Evolutionary conservation across 2,113 vertebrate species (phyloP).

Genomic region (Pavo muticus): DNA sequence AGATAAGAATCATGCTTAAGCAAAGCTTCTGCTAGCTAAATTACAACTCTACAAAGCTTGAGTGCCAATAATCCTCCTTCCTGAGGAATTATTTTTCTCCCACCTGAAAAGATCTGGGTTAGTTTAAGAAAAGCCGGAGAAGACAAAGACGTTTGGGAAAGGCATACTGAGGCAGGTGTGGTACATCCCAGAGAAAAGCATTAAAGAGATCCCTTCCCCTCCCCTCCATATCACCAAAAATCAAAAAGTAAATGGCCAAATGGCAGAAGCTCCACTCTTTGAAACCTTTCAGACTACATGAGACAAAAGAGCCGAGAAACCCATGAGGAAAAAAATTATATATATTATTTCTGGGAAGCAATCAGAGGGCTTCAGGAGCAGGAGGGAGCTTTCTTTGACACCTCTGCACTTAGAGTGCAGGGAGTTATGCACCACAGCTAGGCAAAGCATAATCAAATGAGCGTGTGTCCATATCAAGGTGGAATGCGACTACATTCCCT

Average conservation of each 20-base stretch:
- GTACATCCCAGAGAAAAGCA: neutral
- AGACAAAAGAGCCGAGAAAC: neutral
- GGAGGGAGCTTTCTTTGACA: neutral
- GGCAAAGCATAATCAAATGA: slow-evolving; percentile 28
- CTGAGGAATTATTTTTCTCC: neutral
- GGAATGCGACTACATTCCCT: neutral
- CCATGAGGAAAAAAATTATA: neutral
- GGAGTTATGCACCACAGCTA: neutral
- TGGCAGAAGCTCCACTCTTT: neutral
- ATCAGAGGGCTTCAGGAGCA: neutral
- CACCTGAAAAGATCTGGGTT: neutral
- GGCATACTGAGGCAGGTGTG: neutral
- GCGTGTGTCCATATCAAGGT: neutral
- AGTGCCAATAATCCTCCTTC: neutral
- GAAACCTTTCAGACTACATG: too few relatives aligned
- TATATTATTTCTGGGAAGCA: neutral
- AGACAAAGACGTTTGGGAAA: neutral
- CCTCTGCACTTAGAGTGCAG: neutral
- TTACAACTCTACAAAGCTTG: neutral
- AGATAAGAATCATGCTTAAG: neutral
- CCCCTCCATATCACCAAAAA: neutral
- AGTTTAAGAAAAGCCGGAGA: neutral
- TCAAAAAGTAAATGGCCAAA: neutral
- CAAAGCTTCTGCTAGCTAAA: neutral
- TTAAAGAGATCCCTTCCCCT: neutral